phyloP scores from a whole-genome alignment of 1,140 invertebrate species.

The Drosophila sechellia region DNA sequence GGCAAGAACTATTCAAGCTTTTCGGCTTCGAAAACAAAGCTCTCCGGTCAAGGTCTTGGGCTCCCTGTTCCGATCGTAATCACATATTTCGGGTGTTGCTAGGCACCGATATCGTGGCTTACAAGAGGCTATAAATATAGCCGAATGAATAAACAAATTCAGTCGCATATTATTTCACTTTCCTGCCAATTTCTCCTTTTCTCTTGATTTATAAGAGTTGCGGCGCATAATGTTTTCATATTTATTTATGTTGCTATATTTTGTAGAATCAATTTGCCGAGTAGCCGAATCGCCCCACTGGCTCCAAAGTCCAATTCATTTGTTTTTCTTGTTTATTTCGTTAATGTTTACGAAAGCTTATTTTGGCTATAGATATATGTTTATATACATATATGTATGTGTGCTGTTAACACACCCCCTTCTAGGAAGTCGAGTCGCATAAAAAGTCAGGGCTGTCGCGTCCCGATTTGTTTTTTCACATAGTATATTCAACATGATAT shows the following conservation, averaged over 20 bases:
- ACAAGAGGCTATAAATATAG: constrained; percentile 11
- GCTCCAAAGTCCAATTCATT: constrained; percentile 58
- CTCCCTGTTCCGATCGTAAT: constrained; percentile 50
- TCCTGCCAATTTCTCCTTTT: constrained; percentile 7
- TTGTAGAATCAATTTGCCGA: constrained; percentile 37
- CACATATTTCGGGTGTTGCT: constrained; percentile 49
- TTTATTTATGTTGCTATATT: constrained; percentile 52
- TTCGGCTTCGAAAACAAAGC: constrained; percentile 55
- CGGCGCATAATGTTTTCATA: constrained; percentile 6
- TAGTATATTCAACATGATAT: constrained; percentile 46
- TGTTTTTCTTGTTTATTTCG: constrained; percentile 14
- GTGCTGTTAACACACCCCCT: constrained; percentile 37
- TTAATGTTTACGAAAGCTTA: constrained; percentile 26
- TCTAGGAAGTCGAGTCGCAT: constrained; percentile 11
- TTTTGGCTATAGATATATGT: constrained; percentile 13
- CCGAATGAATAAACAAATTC: constrained; percentile 3
- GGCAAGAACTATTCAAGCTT: constrained; percentile 52
- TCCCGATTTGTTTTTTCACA: constrained; percentile 10
- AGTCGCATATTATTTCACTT: background rate
- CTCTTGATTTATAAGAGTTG: constrained; percentile 45
- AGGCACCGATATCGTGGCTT: constrained; percentile 23
- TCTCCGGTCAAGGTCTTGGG: constrained; percentile 61
- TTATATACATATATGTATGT: too few relatives aligned
- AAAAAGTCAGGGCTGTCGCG: constrained; percentile 3
- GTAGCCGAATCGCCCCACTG: constrained; percentile 30